Percentiles rank a stretch among this genome's conserved stretches.
Evolutionary conservation across 2,113 vertebrate genomes (phyloP).

Genomic region (Protobothrops mucrosquamatus): DNA sequence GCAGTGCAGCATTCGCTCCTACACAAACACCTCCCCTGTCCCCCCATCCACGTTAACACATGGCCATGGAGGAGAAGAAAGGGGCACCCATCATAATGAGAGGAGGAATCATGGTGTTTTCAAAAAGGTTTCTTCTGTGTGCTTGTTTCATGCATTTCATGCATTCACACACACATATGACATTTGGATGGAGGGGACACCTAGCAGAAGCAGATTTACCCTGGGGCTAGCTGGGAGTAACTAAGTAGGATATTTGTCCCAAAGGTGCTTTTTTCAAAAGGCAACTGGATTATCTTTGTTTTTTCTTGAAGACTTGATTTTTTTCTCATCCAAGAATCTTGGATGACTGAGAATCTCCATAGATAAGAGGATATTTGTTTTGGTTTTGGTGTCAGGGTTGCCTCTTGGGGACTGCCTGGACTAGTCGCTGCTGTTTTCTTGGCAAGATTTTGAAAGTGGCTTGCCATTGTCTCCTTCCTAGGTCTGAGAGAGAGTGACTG

Average conservation of each 20-base stretch:
- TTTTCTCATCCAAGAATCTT: neutral
- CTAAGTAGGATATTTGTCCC: neutral
- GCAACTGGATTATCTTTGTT: neutral
- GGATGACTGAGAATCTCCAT: neutral
- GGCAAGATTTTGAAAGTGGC: neutral
- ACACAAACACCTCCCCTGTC: neutral
- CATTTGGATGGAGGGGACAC: neutral
- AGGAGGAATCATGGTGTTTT: neutral
- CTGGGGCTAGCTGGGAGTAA: neutral
- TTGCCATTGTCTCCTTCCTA: neutral
- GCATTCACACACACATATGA: neutral
- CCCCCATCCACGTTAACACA: neutral
- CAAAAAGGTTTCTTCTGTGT: neutral
- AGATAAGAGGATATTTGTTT: neutral
- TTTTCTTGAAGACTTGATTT: neutral
- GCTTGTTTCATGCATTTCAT: neutral
- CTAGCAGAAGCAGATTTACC: neutral
- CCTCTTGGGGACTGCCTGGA: neutral
- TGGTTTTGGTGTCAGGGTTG: neutral
- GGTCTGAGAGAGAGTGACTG: neutral
- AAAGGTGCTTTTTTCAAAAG: neutral
- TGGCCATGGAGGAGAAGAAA: neutral
- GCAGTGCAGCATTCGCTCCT: neutral
- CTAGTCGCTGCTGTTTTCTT: neutral
- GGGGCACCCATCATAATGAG: neutral